These are phyloP conservation scores for Ormyrus labotus DNA, from an alignment of 2,888 invertebrate species.

Conservation along the genomic window DNA sequence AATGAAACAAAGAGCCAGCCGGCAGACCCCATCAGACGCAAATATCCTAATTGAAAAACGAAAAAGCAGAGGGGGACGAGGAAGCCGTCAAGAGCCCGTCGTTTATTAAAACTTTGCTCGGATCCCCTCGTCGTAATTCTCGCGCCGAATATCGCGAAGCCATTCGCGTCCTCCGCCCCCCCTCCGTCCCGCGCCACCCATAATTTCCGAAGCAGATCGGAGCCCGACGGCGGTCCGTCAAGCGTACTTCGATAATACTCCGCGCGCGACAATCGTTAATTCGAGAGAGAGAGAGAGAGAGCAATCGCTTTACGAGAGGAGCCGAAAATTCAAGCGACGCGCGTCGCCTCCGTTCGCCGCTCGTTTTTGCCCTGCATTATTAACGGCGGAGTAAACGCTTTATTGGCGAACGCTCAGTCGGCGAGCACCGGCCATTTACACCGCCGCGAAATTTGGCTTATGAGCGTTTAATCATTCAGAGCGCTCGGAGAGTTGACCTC, in stretches of 20 bases:
- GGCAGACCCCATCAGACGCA: conserved; percentile 15
- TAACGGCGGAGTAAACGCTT: conserved; percentile 49
- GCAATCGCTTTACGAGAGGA: conserved; percentile 31
- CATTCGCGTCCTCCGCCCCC: background rate
- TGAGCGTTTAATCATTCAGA: conserved; percentile 52
- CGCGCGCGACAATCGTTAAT: conserved; percentile 7
- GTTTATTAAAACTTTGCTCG: conserved; percentile 41
- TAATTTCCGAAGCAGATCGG: background rate
- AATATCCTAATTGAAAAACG: conserved; percentile 16
- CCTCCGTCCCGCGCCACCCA: background rate
- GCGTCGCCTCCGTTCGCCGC: too few relatives aligned
- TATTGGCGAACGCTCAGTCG: conserved; percentile 38
- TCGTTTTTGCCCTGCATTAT: conserved; percentile 31
- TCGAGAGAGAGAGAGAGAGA: background rate
- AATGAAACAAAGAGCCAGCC: background rate
- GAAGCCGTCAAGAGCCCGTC: background rate
- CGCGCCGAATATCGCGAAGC: background rate
- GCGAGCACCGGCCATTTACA: conserved; percentile 42
- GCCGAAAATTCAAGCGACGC: conserved; percentile 27
- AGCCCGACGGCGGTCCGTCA: background rate
- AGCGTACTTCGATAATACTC: conserved; percentile 18
- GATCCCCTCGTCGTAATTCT: background rate
- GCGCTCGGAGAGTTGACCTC: too few relatives aligned
- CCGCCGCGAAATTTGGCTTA: conserved; percentile 50
- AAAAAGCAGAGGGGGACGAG: background rate